Evolutionary conservation across 1,140 invertebrate species (phyloP), one percentile per base, ranked within the genome.

Genomic region (Caenorhabditis elegans): DNA sequence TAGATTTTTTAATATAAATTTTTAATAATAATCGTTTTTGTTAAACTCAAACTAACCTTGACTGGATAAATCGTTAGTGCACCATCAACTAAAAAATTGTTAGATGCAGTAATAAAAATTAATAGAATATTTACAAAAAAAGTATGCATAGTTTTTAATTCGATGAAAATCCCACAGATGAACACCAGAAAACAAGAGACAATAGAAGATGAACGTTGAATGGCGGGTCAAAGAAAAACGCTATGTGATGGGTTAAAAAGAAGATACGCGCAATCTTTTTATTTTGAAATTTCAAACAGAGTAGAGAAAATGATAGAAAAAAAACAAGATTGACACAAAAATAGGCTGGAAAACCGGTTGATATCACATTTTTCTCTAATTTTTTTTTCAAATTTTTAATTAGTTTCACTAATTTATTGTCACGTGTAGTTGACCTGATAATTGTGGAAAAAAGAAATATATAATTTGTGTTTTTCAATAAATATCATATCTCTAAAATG

Each of bases 321-420:
- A n/a, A n/a, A n/a, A n/a, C n/a, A n/a, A n/a, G n/a, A n/a, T 60
- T 31, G 53, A 60, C 28, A 60, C 53, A 60, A 60, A 60, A 60
- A 60, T 60, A 60, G 34, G 47, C 13, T 49, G 19, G 4, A 60
- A 34, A 60, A 60, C 53, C 53, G 53, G 53, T 60, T 22, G 22
- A 51, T 51, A 6, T 24, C 6, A 24, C 49, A 51, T 34, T 22
- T 31, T 60, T 60, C n/a, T 60, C 15, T 31, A 6, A 0, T 55
- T 28, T 2, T 17, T 22, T 31, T 31, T 24, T 53, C 13, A 24
- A 53, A 31, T 60, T 24, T 24, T 60, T 34, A 22, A 17, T 60
- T 31, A 26, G 1, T 26, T 53, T 51, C 26, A 19, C n/a, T n/a
- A n/a, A n/a, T n/a, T n/a, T n/a, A n/a, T n/a, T n/a, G n/a, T n/a